Conservation (phyloP, 2,797 vertebrate genomes). For the Bovichtus variegatus region DNA sequence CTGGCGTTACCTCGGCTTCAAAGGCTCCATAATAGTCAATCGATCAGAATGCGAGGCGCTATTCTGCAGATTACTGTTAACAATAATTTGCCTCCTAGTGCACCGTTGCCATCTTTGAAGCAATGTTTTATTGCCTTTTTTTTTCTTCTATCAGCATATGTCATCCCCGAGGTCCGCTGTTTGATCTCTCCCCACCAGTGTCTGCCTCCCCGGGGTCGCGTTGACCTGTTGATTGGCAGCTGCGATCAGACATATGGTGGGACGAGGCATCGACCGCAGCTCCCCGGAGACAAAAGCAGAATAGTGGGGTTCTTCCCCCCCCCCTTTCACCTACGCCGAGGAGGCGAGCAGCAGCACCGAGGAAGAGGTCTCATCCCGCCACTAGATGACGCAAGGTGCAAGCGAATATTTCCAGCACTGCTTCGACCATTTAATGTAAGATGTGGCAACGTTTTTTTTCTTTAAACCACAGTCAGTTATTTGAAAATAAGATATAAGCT, state of each 20-base stretch:
- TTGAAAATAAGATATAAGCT: not conserved
- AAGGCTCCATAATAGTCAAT: slow-evolving; percentile 86
- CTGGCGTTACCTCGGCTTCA: slow-evolving; percentile 79
- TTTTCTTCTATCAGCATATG: slow-evolving; percentile 84
- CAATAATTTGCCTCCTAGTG: slow-evolving; percentile 86
- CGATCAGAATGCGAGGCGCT: slow-evolving; percentile 85
- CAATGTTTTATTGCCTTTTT: slow-evolving; percentile 85
- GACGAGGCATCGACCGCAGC: slow-evolving; percentile 85
- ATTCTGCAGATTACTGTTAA: slow-evolving; percentile 86
- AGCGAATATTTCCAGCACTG: slow-evolving; percentile 53
- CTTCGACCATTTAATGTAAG: not conserved
- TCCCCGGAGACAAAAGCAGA: slow-evolving; percentile 82
- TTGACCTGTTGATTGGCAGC: slow-evolving; percentile 90
- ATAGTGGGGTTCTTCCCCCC: slow-evolving; percentile 60
- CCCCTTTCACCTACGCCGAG: slow-evolving; percentile 33
- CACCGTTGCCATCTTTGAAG: slow-evolving; percentile 85
- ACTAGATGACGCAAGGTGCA: slow-evolving; percentile 82
- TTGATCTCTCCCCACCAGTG: slow-evolving; percentile 84
- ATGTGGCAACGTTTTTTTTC: slow-evolving; percentile 30
- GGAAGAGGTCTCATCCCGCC: slow-evolving; percentile 44
- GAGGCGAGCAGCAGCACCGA: slow-evolving; percentile 17
- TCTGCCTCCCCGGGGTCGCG: slow-evolving; percentile 83
- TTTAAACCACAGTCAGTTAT: not conserved
- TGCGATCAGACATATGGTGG: slow-evolving; percentile 88
- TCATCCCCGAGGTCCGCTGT: slow-evolving; percentile 83